These are phyloP conservation scores for Callospermophilus lateralis DNA, from an alignment of 2,113 vertebrate genomes.

Conservation along the genomic window DNA sequence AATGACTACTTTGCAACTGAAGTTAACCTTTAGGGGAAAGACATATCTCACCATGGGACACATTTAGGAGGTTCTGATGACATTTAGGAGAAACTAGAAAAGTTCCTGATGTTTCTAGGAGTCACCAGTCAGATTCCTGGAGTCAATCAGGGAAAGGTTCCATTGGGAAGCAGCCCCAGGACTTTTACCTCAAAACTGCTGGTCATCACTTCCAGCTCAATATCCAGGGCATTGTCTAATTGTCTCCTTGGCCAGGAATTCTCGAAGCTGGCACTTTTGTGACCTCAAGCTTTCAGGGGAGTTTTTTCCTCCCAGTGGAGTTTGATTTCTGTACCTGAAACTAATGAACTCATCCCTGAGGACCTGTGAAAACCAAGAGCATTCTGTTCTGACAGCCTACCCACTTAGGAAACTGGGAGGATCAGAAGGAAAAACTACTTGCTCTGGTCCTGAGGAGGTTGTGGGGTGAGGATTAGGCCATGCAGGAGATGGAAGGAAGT, in stretches of 20 bases:
- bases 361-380: neutral
- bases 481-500: neutral
- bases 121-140: neutral
- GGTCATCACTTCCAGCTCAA: neutral
- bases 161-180: neutral
- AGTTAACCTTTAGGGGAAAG: neutral
- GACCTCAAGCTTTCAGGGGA: neutral
- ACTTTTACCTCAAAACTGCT: neutral
- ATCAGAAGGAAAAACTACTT: neutral
- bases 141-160: neutral
- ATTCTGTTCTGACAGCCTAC: neutral
- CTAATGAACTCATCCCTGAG: neutral
- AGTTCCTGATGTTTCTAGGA: conserved; percentile 15
- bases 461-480: neutral
- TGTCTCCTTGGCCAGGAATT: neutral
- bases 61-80: neutral
- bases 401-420: neutral
- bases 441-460: neutral
- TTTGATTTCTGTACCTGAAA: conserved; percentile 10
- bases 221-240: neutral
- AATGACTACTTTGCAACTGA: neutral
- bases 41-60: neutral
- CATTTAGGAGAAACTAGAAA: conserved; percentile 37
- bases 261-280: neutral
- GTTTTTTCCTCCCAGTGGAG: neutral